phyloP scores from a whole-genome alignment of 1,140 invertebrate genomes.

The Asbolus verrucosus region DNA sequence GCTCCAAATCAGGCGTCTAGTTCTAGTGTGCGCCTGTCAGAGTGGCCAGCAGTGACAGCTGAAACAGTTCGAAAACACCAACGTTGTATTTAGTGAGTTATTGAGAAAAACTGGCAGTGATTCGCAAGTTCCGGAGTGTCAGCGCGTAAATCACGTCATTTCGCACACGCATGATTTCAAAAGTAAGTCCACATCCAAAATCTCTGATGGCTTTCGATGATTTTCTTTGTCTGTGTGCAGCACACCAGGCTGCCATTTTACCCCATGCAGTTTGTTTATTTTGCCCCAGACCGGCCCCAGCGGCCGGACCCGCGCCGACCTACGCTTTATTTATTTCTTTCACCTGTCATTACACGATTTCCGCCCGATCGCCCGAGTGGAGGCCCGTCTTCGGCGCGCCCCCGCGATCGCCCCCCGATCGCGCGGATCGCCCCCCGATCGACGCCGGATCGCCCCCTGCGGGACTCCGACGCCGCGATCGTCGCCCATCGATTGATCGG shows the following conservation, averaged over 20 bases:
- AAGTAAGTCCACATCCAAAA: slow-evolving; percentile 47
- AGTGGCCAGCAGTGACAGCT: slow-evolving; percentile 37
- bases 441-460: slow-evolving; percentile 4
- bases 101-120: slow-evolving; percentile 37
- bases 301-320: not conserved
- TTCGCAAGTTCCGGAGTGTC: slow-evolving; percentile 28
- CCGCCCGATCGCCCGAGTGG: too few species aligned
- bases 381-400: too few species aligned
- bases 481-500: slow-evolving; percentile 16
- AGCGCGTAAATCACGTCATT: slow-evolving; percentile 1
- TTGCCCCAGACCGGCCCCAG: not conserved
- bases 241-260: slow-evolving; percentile 49
- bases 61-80: slow-evolving; percentile 38
- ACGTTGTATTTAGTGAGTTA: slow-evolving; percentile 45
- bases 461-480: not conserved
- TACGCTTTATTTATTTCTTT: slow-evolving; percentile 19
- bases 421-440: too few species aligned
- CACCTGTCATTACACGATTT: too few species aligned
- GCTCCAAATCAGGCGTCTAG: slow-evolving; percentile 4
- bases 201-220: slow-evolving; percentile 9
- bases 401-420: too few species aligned
- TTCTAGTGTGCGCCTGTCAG: slow-evolving; percentile 43
- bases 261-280: slow-evolving; percentile 41
- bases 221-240: slow-evolving; percentile 48
- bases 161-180: slow-evolving; percentile 50